Evolutionary conservation across 2,797 vertebrate genomes (phyloP), one percentile per base, ranked within the genome.

Genomic region (Enteromius anoplus): DNA sequence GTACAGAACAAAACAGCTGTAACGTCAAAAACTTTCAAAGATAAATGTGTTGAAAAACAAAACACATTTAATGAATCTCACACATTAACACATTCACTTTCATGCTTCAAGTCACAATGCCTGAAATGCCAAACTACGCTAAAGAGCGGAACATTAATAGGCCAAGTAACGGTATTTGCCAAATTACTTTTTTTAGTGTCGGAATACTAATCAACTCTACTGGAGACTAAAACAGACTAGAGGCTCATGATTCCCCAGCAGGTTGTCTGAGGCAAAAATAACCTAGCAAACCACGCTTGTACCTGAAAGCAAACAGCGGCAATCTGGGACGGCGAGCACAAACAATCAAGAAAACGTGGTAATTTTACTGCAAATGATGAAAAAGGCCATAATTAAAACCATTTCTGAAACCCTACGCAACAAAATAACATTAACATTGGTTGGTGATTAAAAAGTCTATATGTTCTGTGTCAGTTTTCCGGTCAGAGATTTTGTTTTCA

Each of bases 361-460:
- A 47, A 75, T 82, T 82, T 42, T 23, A 70, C 51, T 26, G 66
- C 78, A 70, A 58, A 80, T 70, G 71, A 82, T 17, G 34, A n/a
- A n/a, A n/a, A 82, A 69, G 49, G 17, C 72, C 37, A 69, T 76
- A 69, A 82, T 82, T 82, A 76, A 76, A 82, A 75, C 71, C 0
- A 47, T 82, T 82, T 82, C 34, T 19, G 19, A 82, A 82, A 45
- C 81, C 49, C 62, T 32, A 45, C 70, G 62, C 29, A 78, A 60
- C 40, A 69, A 78, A 83, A 83, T 78, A 55, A 78, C 82, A 77
- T 71, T 83, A 70, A 71, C 73, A 78, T n/a, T 29, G 73, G 12
- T 40, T 47, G 53, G 65, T 49, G 75, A 83, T 83, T 77, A 69
- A 83, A 75, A 71, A 64, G 37, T 78, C 66, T 83, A 26, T 78